Conservation (phyloP, 2,888 invertebrate genomes). For the Lysandra bellargus region DNA sequence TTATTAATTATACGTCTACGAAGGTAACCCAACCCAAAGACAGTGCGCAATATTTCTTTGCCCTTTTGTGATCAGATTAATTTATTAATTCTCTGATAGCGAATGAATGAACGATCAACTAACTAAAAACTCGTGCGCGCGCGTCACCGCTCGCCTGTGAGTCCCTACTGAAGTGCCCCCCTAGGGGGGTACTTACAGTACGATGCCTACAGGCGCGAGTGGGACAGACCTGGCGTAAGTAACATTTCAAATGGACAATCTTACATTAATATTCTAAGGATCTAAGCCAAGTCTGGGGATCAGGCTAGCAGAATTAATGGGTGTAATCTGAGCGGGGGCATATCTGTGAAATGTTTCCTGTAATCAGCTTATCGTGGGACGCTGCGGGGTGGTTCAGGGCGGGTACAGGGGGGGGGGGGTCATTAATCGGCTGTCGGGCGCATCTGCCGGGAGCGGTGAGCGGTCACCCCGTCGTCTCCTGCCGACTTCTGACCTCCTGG, state of each 20-base stretch:
- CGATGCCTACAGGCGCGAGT: too few relatives aligned
- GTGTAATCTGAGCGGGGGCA: constrained; percentile 32
- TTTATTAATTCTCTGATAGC: too few relatives aligned
- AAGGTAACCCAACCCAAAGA: too few relatives aligned
- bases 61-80: too few relatives aligned
- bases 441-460: constrained; percentile 73
- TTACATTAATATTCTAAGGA: neutral
- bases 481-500: constrained; percentile 38
- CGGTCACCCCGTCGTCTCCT: constrained; percentile 60
- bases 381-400: constrained; percentile 42
- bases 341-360: constrained; percentile 41
- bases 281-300: neutral
- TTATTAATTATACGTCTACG: too few relatives aligned
- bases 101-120: too few relatives aligned
- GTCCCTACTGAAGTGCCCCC: too few relatives aligned
- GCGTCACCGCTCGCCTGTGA: too few relatives aligned
- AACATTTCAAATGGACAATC: neutral
- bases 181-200: too few relatives aligned
- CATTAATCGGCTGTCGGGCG: constrained; percentile 79
- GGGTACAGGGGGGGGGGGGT: constrained; percentile 57
- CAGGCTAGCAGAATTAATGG: constrained; percentile 8
- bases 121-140: too few relatives aligned
- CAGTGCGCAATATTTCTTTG: too few relatives aligned
- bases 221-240: too few relatives aligned
- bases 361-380: constrained; percentile 53